Evolutionary conservation across 2,797 vertebrate species (phyloP), one percentile per base, ranked within the genome.

Genomic region (Cynodonichthys magdalenae): DNA sequence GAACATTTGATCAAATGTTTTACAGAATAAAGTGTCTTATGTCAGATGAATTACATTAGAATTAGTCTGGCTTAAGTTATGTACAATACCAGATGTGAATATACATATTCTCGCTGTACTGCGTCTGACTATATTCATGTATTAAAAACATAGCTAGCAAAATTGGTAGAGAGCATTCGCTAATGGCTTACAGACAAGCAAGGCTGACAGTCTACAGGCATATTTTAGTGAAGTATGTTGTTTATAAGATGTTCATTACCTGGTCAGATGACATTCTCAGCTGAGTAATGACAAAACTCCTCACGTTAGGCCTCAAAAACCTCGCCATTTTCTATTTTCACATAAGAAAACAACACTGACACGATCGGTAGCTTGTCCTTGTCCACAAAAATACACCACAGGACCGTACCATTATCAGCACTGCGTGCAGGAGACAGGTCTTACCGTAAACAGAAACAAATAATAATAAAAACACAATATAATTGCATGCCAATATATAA

Each of bases 191-290:
- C 28, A 14, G 6, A 46, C 6, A 49, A 11, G 3, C 6, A 49
- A 11, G 3, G 3, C 28, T 17, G 7, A 27, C 34, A 5, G 17
- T 20, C 5, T 5, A 45, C 14, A 0, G n/a, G 3, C 5, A 12
- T 1, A n/a, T 63, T 65, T 45, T 12, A 52, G 34, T 29, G 8
- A 4, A 42, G 1, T 14, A 1, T 0, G 5, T 19, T 36, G 10
- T 57, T 15, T 4, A 4, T 5, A 4, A 5, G 27, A 14, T 24
- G 17, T 27, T 1, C 51, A 45, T 81, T 88, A 92, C 91, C 91
- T 92, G 90, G 49, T 93, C 90, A 5, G 91, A 88, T 12, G 88
- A 77, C 90, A 90, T 91, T 81, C 92, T 85, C 55, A 91, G 75
- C 67, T 92, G 92, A 45, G 87, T 79, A 20, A 53, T 73, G 75